Conservation (phyloP, 2,113 vertebrate genomes). For the Petromus typicus region DNA sequence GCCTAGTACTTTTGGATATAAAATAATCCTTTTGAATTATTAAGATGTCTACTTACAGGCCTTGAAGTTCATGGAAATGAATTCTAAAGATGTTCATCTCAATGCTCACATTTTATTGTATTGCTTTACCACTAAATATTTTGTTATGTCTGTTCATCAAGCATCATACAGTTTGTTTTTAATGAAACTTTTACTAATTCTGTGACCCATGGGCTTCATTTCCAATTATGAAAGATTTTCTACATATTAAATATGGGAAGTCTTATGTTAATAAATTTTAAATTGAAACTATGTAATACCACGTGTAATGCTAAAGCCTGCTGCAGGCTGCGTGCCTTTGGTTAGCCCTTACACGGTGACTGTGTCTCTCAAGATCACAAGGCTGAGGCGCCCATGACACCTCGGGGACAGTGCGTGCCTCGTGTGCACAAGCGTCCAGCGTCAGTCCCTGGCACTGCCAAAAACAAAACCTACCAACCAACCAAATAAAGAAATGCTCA, state of each 20-base stretch:
- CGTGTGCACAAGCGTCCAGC: neutral
- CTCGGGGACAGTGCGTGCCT: neutral
- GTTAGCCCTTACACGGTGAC: neutral
- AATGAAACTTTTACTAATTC: slow-evolving; percentile 41
- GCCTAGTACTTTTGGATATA: neutral
- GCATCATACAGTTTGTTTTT: neutral
- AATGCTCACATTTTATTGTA: neutral
- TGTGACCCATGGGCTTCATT: neutral
- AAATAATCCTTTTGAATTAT: slow-evolving; percentile 20
- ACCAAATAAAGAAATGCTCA: neutral
- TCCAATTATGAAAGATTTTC: slow-evolving; percentile 39
- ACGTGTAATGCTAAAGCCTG: neutral
- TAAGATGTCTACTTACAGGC: neutral
- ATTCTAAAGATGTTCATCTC: neutral
- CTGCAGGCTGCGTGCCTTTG: neutral
- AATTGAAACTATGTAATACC: slow-evolving; percentile 2
- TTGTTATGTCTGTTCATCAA: slow-evolving; percentile 41
- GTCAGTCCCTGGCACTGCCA: neutral
- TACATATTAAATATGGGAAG: neutral
- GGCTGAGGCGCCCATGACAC: neutral
- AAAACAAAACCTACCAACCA: neutral
- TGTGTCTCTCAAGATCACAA: neutral
- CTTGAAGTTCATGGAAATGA: slow-evolving; percentile 12
- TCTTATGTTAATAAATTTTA: slow-evolving; percentile 14
- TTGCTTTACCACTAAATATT: neutral